phyloP scores from a whole-genome alignment of 2,888 invertebrate species.

The Melinaea menophilus region DNA sequence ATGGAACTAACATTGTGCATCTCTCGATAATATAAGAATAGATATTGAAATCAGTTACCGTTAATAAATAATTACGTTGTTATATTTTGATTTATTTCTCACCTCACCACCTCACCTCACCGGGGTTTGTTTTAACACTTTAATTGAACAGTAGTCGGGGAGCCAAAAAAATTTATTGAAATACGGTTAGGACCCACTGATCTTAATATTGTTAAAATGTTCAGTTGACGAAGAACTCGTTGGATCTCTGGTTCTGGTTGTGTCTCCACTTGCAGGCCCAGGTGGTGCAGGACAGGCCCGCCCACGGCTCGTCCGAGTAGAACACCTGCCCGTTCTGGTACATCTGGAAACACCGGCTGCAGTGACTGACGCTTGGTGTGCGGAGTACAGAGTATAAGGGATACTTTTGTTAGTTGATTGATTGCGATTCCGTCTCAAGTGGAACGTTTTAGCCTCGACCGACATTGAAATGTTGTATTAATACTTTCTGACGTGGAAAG shows the following conservation, averaged over 20 bases:
- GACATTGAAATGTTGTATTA: too few species aligned
- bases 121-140: background rate
- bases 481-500: too few species aligned
- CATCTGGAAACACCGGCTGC: conserved; percentile 48
- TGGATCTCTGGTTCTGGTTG: conserved; percentile 69
- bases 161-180: background rate
- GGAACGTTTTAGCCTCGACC: too few species aligned
- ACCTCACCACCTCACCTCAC: too few species aligned
- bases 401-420: too few species aligned
- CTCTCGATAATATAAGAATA: conserved; percentile 6
- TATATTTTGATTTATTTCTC: background rate
- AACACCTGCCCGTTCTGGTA: conserved; percentile 72
- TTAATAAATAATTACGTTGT: conserved; percentile 16
- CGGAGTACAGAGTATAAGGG: too few species aligned
- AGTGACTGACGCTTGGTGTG: too few species aligned
- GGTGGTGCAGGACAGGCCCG: conserved; percentile 72
- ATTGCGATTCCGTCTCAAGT: too few species aligned
- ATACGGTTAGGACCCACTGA: background rate
- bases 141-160: background rate
- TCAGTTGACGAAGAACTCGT: conserved; percentile 69
- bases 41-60: conserved; percentile 15
- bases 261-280: conserved; percentile 74
- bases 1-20: too few species aligned
- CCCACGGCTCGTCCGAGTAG: conserved; percentile 74
- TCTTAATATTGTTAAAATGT: background rate